Percentiles rank a stretch among this genome's conserved stretches.
Conservation (phyloP, 23 tunicate genomes). For the Halocynthia aurantium region DNA sequence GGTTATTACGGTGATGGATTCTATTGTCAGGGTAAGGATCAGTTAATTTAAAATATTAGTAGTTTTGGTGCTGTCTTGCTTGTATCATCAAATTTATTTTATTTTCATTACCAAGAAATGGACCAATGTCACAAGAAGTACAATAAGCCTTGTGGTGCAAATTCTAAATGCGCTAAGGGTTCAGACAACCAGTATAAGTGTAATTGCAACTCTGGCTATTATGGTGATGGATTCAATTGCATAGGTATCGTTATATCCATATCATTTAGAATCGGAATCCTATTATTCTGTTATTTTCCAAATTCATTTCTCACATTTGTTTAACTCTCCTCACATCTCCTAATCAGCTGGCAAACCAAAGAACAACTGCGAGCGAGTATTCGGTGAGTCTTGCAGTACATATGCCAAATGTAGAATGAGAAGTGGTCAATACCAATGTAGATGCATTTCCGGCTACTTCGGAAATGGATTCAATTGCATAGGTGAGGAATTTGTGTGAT, state of each 20-base stretch:
- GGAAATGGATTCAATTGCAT: conserved; percentile 20
- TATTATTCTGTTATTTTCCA: too few species aligned
- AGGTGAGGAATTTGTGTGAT: not conserved
- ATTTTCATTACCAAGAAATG: too few species aligned
- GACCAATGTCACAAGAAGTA: too few species aligned
- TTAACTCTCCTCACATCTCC: too few species aligned
- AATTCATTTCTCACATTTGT: too few species aligned
- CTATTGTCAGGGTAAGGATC: not conserved
- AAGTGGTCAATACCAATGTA: not conserved
- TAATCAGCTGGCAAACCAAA: too few species aligned
- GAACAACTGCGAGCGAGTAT: too few species aligned
- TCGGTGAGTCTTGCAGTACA: not conserved
- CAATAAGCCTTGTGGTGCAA: too few species aligned
- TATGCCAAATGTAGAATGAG: not conserved
- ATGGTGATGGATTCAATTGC: conserved; percentile 11
- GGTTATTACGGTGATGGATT: conserved; percentile 10
- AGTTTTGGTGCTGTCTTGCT: not conserved
- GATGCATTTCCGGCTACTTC: not conserved
- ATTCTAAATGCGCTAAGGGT: too few species aligned
- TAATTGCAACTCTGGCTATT: conserved; percentile 1
- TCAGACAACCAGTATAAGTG: conserved; percentile 1
- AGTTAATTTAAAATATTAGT: conserved; percentile 1
- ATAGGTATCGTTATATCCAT: not conserved
- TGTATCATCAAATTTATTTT: not conserved
- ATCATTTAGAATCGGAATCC: too few species aligned